Conservation (phyloP, 2,888 invertebrate genomes). For the Myathropa florea region DNA sequence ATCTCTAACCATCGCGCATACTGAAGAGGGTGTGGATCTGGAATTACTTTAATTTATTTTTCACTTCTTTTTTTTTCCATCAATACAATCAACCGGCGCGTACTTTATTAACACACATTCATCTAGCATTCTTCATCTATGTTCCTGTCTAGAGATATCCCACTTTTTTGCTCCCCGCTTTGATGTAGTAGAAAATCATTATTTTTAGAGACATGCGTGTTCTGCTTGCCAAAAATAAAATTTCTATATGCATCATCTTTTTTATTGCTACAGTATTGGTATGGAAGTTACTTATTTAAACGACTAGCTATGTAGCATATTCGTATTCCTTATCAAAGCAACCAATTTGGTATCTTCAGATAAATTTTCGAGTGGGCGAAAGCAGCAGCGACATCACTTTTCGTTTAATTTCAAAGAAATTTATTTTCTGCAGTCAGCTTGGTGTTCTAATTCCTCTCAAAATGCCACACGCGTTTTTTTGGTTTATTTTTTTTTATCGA, state of each 20-base stretch:
- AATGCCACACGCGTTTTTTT: background rate
- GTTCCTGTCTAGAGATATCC: background rate
- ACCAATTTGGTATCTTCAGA: background rate
- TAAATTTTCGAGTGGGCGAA: background rate
- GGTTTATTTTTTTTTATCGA: background rate
- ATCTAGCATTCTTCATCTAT: background rate
- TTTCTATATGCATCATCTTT: slow-evolving; percentile 7
- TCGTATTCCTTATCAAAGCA: background rate
- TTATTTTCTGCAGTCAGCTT: background rate
- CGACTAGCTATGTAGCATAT: background rate
- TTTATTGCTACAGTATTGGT: background rate
- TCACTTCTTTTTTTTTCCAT: background rate
- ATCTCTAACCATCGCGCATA: slow-evolving; percentile 36
- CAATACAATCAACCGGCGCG: background rate
- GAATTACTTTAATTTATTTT: background rate
- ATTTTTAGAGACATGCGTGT: slow-evolving; percentile 22
- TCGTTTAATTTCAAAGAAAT: background rate
- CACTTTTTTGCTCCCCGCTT: background rate
- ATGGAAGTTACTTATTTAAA: background rate
- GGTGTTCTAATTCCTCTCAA: background rate
- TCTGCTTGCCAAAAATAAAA: slow-evolving; percentile 23
- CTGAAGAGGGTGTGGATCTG: slow-evolving; percentile 49
- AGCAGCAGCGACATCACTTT: background rate
- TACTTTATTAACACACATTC: background rate
- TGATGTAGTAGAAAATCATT: background rate